These are phyloP conservation scores for Acanthaster planci DNA, from an alignment of 35 echinoderm and acorn worm species.

Conservation along the genomic window DNA sequence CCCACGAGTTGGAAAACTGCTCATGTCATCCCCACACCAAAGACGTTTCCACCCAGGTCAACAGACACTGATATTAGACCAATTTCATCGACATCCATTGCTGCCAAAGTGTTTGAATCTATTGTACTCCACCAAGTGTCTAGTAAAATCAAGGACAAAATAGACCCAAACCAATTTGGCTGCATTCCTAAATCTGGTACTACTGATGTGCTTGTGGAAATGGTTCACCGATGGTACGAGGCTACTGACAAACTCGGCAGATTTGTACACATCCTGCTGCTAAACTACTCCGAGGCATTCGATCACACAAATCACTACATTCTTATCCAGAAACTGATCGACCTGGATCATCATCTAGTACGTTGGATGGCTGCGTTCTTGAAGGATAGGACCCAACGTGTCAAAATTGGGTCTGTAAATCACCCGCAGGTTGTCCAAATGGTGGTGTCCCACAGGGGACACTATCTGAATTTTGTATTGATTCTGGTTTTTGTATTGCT, in stretches of 20 bases:
- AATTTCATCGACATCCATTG: not conserved
- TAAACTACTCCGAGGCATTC: no score
- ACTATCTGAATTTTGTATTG: no score
- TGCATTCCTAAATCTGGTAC: not conserved
- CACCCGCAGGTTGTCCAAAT: not conserved
- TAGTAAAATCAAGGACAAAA: no score
- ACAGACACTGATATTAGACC: not conserved
- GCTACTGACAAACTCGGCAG: not conserved
- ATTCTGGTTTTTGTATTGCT: no score
- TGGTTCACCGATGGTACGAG: not conserved
- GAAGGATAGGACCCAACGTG: not conserved
- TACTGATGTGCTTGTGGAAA: not conserved
- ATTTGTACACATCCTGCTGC: not conserved
- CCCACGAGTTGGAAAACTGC: conserved; percentile 32
- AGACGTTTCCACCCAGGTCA: not conserved
- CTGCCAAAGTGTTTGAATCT: no score
- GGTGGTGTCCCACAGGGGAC: not conserved
- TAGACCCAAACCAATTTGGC: not conserved
- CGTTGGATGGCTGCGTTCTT: not conserved
- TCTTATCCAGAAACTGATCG: not conserved
- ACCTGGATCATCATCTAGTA: not conserved
- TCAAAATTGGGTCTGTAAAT: not conserved
- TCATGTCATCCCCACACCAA: conserved; percentile 15
- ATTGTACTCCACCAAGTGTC: no score
- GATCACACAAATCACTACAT: not conserved